Base-by-base conservation (phyloP, 1,140 invertebrate genomes). In the Lucilia sericata region DNA sequence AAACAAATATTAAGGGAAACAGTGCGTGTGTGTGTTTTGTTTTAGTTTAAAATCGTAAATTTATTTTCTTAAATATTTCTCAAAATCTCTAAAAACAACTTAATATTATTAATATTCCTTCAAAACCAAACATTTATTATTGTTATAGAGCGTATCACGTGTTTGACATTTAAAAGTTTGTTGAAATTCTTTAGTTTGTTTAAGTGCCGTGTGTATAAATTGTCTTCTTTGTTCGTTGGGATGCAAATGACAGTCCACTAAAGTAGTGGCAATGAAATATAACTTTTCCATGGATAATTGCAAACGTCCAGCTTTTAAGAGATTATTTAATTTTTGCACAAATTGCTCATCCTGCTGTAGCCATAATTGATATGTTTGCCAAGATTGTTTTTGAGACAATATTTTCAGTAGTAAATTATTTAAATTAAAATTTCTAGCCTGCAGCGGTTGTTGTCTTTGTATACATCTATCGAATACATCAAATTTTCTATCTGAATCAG, bases 401-500 rank as follows among this genome's bases (percentile, higher is more conserved):
- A 87, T 19, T 14, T 51, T 83, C 12, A 90, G 55, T 17, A 90
- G 80, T 75, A 90, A 74, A 21, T 90, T 87, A 65, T 90, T 87
- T n/a, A 85, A 9, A 78, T 87, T 84, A 42, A 51, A 84, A 51
- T 51, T 42, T 14, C 78, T 17, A 3, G 55, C 30, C 14, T 25
- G 42, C 9, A 55, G n/a, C 34, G 30, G 25, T 4, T 83, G 83
- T 42, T 80, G 82, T 34, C 70, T 51, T 12, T 36, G 25, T 55
- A 85, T 85, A 78, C 89, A 90, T 42, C 87, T 84, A 30, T 87
- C 82, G 9, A 88, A 86, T 21, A 34, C 74, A 12, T 60, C 81
- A 75, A 90, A 90, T 10, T 85, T 82, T 3, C 85, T 80, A 13
- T 90, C 88, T 5, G 89, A 89, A 78, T 90, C 89, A 30, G 78